These are phyloP conservation scores for Polyodon spathula DNA, from an alignment of 2,113 vertebrate genomes.

Conservation along the genomic window DNA sequence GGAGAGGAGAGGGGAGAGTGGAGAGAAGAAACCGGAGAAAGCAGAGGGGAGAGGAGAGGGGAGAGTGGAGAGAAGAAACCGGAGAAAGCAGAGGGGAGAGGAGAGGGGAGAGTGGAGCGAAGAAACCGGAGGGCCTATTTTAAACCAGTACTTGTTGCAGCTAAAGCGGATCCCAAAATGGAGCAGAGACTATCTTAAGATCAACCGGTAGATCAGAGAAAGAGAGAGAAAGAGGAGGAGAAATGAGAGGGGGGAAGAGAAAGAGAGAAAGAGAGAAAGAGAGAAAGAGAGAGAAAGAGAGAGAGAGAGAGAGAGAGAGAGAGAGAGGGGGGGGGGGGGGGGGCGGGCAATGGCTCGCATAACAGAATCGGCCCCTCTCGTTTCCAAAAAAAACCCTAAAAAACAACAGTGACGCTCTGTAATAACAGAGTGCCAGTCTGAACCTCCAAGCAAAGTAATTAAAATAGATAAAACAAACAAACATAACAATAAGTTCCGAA, in stretches of 20 bases:
- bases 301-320: too few species aligned
- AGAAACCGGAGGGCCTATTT: conserved; percentile 58
- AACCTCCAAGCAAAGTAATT: not conserved
- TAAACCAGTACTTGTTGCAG: conserved; percentile 58
- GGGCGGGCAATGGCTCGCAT: conserved; percentile 7
- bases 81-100: conserved; percentile 15
- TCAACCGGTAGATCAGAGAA: conserved; percentile 15
- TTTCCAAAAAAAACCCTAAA: conserved; percentile 1
- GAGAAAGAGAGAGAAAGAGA: conserved; percentile 3
- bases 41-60: too few species aligned
- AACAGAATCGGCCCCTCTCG: conserved; percentile 1
- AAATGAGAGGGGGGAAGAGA: too few species aligned
- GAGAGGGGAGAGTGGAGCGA: conserved; percentile 30
- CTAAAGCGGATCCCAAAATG: conserved; percentile 60
- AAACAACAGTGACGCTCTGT: conserved; percentile 2
- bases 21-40: too few species aligned
- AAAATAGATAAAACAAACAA: too few species aligned
- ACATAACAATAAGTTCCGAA: not conserved
- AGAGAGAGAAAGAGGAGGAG: not conserved
- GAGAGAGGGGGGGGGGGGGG: not conserved
- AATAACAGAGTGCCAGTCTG: not conserved
- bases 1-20: too few species aligned
- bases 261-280: too few species aligned
- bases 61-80: too few species aligned
- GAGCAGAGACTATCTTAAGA: conserved; percentile 26